Evolutionary conservation across 2,113 vertebrate genomes (phyloP), one percentile per base, ranked within the genome.

Genomic region (Colius striatus): DNA sequence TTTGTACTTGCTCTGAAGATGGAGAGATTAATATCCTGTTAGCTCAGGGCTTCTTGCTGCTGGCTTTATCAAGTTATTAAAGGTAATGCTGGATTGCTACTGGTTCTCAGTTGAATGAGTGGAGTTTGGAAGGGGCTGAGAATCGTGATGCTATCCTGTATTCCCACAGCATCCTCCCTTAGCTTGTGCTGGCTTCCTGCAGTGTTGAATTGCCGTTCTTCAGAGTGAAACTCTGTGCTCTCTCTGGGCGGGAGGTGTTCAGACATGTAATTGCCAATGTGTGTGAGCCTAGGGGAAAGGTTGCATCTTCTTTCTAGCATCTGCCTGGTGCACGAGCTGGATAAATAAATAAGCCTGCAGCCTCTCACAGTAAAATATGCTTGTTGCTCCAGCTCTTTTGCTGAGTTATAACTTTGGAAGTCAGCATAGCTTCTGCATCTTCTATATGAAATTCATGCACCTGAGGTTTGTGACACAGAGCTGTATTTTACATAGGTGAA

Each of bases 341-440:
- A 16, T 71, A 67, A 68, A 72, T 87, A 95, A 96, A 94, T 38
- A 82, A 92, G 60, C 88, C 78, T 89, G 58, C 34, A 92, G 77
- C 71, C 34, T 95, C 67, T 91, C 89, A 70, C 62, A 58, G 29
- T 94, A 89, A 95, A 93, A 95, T 30, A 86, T 2, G n/a, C 76
- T 92, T 66, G 47, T 73, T 92, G 85, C 48, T 82, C 30, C 47
- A 51, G 26, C 78, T 57, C 38, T 87, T 57, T 47, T 50, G 41
- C 76, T 90, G 86, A 96, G 67, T 87, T 88, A 89, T 3, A 70
- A 27, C 84, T 87, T 29, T 27, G 48, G 51, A 77, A 89, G 60
- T 17, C 65, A 63, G 67, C 23, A 5, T 30, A 75, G 62, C 65
- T 36, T 87, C 83, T 91, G 85, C 38, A 9, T 62, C 70, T 91